Evolutionary conservation across 1,140 invertebrate genomes (phyloP).

Genomic region (Brachionus calyciflorus): DNA sequence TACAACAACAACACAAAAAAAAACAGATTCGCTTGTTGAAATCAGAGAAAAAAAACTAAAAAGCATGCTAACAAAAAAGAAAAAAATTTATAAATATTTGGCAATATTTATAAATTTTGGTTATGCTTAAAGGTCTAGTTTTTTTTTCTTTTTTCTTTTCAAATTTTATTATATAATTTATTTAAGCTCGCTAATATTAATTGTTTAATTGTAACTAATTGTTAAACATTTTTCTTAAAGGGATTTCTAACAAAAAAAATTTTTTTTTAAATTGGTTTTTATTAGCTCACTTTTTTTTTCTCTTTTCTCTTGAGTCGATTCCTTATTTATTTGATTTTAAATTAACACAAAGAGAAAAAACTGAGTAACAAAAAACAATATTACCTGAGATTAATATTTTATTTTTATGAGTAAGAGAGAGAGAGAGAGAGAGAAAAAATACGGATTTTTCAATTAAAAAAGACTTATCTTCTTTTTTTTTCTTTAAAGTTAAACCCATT

Average conservation of each 20-base stretch:
- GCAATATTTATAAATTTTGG: too few species aligned
- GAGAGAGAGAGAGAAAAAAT: too few species aligned
- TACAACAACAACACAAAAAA: constrained; percentile 5
- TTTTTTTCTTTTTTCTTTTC: not conserved
- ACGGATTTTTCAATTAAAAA: too few species aligned
- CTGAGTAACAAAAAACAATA: too few species aligned
- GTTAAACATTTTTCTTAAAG: constrained; percentile 18
- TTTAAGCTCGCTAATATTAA: not conserved
- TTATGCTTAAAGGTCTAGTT: constrained; percentile 32
- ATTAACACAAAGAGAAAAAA: too few species aligned
- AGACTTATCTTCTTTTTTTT: too few species aligned
- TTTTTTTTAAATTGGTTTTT: not conserved
- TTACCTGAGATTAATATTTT: too few species aligned
- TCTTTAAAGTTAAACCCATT: too few species aligned
- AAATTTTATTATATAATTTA: not conserved
- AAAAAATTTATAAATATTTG: too few species aligned
- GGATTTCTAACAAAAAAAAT: not conserved
- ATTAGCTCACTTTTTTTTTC: not conserved
- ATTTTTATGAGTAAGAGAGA: too few species aligned
- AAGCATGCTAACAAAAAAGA: too few species aligned
- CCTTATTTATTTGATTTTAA: too few species aligned
- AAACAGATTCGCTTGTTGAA: not conserved
- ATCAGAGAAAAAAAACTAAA: not conserved
- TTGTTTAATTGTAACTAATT: constrained; percentile 38
- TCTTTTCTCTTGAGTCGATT: not conserved